These are phyloP conservation scores for Heteronetta atricapilla DNA, from an alignment of 2,113 vertebrate species.

Conservation along the genomic window DNA sequence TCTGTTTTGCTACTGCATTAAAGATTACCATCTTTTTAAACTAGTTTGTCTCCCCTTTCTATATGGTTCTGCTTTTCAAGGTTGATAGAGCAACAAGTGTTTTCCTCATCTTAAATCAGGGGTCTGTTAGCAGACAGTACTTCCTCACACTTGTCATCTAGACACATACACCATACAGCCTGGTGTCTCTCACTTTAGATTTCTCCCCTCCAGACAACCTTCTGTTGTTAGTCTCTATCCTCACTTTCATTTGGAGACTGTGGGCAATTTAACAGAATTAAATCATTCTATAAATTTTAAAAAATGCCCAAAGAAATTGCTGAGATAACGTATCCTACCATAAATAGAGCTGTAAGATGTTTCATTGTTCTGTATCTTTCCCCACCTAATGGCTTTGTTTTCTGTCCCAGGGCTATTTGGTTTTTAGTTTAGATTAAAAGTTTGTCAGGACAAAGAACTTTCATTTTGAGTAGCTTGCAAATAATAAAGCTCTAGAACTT, in stretches of 20 bases:
- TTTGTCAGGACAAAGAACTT: neutral
- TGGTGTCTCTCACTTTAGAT: neutral
- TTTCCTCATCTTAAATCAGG: neutral
- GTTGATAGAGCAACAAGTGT: neutral
- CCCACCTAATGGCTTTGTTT: neutral
- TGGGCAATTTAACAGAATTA: neutral
- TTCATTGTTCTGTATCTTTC: neutral
- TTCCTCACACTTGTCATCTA: neutral
- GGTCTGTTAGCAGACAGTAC: neutral
- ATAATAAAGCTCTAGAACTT: neutral
- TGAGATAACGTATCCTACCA: neutral
- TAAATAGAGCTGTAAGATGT: neutral
- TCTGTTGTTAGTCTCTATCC: neutral
- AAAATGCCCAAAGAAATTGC: neutral
- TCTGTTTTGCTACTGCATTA: neutral
- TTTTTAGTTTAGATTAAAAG: neutral
- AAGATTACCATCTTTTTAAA: neutral
- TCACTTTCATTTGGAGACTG: neutral
- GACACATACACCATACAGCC: neutral
- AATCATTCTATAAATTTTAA: neutral
- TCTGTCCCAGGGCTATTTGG: neutral
- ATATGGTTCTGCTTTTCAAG: neutral
- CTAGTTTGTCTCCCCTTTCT: neutral
- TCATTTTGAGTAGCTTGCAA: neutral
- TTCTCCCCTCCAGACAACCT: neutral